Conservation (phyloP, 2,888 invertebrate species). For the Blastobasis lacticolella region DNA sequence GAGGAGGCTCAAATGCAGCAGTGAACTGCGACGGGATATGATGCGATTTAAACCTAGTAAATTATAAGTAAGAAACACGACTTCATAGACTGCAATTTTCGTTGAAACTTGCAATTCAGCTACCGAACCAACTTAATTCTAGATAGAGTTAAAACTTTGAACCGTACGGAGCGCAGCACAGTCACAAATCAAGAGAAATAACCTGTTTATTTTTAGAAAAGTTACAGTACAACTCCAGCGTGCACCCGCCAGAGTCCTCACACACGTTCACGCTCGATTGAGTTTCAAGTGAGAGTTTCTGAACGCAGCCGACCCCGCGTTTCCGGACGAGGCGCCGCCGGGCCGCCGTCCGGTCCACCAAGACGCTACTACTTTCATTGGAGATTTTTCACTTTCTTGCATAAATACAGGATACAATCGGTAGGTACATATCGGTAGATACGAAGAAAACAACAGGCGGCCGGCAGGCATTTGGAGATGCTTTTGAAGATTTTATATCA, state of each 20-base stretch:
- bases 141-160: too few relatives aligned
- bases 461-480: too few relatives aligned
- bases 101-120: not conserved
- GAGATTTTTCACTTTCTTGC: not conserved
- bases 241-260: slow-evolving; percentile 30
- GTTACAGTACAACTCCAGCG: slow-evolving; percentile 25
- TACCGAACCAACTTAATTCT: not conserved
- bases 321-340: slow-evolving; percentile 51
- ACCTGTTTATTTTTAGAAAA: slow-evolving; percentile 1
- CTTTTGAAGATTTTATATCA: too few relatives aligned
- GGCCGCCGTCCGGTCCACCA: slow-evolving; percentile 56
- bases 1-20: too few relatives aligned
- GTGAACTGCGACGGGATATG: too few relatives aligned
- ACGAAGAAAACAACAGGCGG: too few relatives aligned
- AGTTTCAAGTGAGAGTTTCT: slow-evolving; percentile 32
- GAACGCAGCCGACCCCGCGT: slow-evolving; percentile 38
- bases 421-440: too few relatives aligned
- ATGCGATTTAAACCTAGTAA: not conserved
- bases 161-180: too few relatives aligned
- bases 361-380: slow-evolving; percentile 1
- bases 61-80: not conserved
- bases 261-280: slow-evolving; percentile 41
- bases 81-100: not conserved
- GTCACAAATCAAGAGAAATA: too few relatives aligned
- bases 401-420: too few relatives aligned